A percentile compares a stretch with the other conserved stretches of the same genome.
Evolutionary conservation across 2,113 vertebrate genomes (phyloP).

Genomic region (Procavia capensis): DNA sequence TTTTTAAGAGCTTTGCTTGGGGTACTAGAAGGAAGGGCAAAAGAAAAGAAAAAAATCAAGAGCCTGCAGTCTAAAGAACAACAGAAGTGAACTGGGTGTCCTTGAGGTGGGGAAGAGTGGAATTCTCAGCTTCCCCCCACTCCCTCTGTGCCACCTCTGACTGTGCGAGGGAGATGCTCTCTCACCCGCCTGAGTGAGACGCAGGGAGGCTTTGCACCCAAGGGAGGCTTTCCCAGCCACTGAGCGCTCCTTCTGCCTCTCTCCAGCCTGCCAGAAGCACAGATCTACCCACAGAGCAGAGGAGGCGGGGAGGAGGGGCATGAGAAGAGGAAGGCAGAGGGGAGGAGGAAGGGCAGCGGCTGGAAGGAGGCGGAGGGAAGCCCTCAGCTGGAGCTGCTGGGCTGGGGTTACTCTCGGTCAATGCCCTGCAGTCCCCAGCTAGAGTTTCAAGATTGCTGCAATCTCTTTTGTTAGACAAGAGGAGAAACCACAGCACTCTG

Average conservation of each 20-base stretch:
- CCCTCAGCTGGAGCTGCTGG: not conserved
- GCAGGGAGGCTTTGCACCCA: not conserved
- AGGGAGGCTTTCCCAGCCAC: not conserved
- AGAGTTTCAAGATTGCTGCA: conserved; percentile 83
- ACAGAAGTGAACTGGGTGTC: conserved; percentile 6
- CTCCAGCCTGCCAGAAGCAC: not conserved
- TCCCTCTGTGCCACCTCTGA: not conserved
- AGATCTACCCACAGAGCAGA: not conserved
- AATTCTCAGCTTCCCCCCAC: not conserved
- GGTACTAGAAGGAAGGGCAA: not conserved
- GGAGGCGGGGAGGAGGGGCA: not conserved
- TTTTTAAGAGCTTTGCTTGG: not conserved
- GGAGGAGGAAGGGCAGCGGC: not conserved
- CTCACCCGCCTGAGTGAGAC: not conserved
- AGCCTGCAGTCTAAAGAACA: not conserved
- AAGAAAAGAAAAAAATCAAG: not conserved
- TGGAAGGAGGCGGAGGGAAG: conserved; percentile 31
- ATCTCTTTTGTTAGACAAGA: conserved; percentile 78
- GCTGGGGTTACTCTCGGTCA: conserved; percentile 87
- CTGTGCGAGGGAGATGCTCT: not conserved
- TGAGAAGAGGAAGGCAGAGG: not conserved
- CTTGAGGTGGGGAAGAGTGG: not conserved
- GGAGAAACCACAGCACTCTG: conserved; percentile 75
- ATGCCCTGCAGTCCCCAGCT: conserved; percentile 83
- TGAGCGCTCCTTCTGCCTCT: not conserved